A percentile compares a stretch with the other conserved stretches of the same genome.
These are phyloP conservation scores for Geopemphigus sp. DNA, from an alignment of 1,140 invertebrate species.

Conservation along the genomic window DNA sequence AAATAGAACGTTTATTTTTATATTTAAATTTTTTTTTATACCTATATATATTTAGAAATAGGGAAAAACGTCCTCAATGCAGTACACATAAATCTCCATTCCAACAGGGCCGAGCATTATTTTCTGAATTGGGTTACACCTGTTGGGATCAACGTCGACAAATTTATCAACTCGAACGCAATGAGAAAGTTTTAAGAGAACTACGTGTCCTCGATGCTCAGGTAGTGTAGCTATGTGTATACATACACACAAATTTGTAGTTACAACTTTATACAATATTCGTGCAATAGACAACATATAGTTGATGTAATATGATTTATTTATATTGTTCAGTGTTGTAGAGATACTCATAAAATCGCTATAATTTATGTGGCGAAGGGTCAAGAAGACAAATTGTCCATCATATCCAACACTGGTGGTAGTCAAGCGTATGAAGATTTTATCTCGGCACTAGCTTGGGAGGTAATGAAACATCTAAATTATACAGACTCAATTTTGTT, in stretches of 20 bases:
- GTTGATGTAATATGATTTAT: neutral
- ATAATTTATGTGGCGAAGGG: constrained; percentile 96
- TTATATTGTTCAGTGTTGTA: constrained; percentile 63
- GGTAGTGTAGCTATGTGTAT: constrained; percentile 55
- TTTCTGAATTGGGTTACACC: constrained; percentile 85
- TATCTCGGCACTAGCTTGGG: constrained; percentile 91
- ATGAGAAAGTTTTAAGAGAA: constrained; percentile 86
- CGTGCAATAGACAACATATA: neutral
- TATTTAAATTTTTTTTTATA: constrained; percentile 15
- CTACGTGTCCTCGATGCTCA: constrained; percentile 89
- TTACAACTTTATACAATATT: neutral
- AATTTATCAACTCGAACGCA: constrained; percentile 84
- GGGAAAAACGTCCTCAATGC: constrained; percentile 40
- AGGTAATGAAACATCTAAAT: constrained; percentile 61
- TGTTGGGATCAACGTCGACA: constrained; percentile 83
- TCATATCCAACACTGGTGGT: constrained; percentile 70
- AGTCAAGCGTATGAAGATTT: constrained; percentile 94
- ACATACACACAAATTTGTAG: too few species aligned
- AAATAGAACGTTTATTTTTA: neutral
- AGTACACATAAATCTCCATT: constrained; percentile 60
- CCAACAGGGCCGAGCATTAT: constrained; percentile 80
- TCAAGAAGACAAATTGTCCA: constrained; percentile 94
- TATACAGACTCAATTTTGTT: too few species aligned
- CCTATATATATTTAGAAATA: constrained; percentile 1
- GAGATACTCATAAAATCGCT: constrained; percentile 98